These are phyloP conservation scores for Limosa lapponica DNA, from an alignment of 2,797 vertebrate genomes.

Conservation along the genomic window DNA sequence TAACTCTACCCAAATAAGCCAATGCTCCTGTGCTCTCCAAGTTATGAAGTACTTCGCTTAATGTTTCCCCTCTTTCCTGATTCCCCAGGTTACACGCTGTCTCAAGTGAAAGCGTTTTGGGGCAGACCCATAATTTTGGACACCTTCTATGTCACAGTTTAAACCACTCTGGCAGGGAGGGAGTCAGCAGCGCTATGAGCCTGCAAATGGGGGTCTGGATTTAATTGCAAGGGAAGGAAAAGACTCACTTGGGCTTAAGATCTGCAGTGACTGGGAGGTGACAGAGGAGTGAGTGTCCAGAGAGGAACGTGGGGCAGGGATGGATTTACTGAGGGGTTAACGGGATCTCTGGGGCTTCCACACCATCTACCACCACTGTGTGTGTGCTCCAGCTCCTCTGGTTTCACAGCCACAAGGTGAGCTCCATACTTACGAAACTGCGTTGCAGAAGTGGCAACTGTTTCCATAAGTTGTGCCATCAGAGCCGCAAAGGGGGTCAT, in stretches of 20 bases:
- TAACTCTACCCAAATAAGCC: background rate
- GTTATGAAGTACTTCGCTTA: background rate
- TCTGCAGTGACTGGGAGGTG: background rate
- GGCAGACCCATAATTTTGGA: background rate
- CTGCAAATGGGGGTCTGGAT: background rate
- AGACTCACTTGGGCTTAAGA: background rate
- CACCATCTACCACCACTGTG: accelerated
- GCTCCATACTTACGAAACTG: background rate
- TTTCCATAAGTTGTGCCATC: conserved; percentile 31
- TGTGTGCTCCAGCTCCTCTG: background rate
- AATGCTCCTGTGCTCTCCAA: background rate
- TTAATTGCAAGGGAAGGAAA: conserved; percentile 23
- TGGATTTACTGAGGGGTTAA: background rate
- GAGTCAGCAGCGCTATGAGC: background rate
- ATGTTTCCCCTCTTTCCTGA: background rate
- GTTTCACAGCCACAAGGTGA: accelerated
- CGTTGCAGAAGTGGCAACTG: conserved; percentile 22
- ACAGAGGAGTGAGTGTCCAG: background rate
- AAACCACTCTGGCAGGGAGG: background rate
- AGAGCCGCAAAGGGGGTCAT: conserved; percentile 6
- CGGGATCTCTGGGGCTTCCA: background rate
- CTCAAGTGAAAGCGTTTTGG: background rate
- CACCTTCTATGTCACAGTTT: background rate
- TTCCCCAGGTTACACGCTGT: background rate
- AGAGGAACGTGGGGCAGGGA: background rate